Evolutionary conservation across 2,797 vertebrate species (phyloP).

Genomic region (Melanotaenia nigrans): DNA sequence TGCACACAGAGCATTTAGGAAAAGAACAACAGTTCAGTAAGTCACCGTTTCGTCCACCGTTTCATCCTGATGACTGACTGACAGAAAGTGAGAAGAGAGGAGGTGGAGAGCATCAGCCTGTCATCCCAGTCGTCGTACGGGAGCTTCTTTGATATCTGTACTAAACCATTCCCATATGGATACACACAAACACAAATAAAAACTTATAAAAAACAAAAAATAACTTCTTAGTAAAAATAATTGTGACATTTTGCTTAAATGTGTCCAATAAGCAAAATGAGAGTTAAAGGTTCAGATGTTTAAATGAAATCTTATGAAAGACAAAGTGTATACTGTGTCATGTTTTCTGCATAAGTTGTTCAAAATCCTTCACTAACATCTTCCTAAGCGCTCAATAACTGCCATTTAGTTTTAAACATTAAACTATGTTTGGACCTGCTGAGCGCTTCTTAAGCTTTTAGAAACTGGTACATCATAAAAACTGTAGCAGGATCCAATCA

Average conservation of each 20-base stretch:
- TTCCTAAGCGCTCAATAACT: not conserved
- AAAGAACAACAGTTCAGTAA: not conserved
- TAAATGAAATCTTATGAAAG: not conserved
- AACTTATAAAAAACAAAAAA: not conserved
- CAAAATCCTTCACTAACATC: not conserved
- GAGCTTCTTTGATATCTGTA: not conserved
- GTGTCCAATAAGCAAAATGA: slow-evolving; percentile 3
- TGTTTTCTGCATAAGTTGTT: slow-evolving; percentile 26
- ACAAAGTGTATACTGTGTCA: no score
- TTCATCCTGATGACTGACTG: not conserved
- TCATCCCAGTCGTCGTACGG: not conserved
- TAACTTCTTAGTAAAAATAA: not conserved
- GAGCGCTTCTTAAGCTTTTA: not conserved
- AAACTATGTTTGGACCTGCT: no score
- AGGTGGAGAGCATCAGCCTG: not conserved
- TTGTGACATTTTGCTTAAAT: not conserved
- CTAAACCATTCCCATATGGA: slow-evolving; percentile 14
- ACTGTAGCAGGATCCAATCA: not conserved
- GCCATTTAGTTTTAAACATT: not conserved
- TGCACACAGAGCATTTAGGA: not conserved
- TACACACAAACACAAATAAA: slow-evolving; percentile 16
- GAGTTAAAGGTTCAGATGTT: slow-evolving; percentile 12
- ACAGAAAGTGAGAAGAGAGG: not conserved
- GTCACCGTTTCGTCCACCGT: not conserved
- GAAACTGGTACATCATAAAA: not conserved